Percentiles rank a stretch among this genome's conserved stretches.
phyloP scores from a whole-genome alignment of 1,140 invertebrate genomes.

The Neodiprion lecontei region DNA sequence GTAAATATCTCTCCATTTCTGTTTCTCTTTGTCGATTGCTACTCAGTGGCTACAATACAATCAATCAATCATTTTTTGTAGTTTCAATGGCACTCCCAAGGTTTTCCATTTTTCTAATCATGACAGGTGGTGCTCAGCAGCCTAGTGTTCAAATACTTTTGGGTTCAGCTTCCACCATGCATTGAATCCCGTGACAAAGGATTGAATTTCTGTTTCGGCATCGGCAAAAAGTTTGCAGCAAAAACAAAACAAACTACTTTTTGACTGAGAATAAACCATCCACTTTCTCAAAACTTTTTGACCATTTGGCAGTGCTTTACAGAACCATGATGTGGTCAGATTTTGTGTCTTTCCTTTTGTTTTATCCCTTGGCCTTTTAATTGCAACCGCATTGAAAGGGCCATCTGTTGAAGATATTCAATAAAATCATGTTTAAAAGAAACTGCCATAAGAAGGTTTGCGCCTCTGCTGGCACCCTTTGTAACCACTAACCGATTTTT shows the following conservation, averaged over 20 bases:
- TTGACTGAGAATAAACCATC: slow-evolving; percentile 20
- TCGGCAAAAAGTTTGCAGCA: slow-evolving; percentile 18
- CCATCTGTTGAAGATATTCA: no score
- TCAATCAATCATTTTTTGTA: neutral
- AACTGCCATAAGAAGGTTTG: no score
- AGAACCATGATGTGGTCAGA: no score
- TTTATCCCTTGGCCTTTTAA: no score
- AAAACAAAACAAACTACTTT: slow-evolving; percentile 19
- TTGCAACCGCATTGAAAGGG: no score
- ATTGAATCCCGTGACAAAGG: slow-evolving; percentile 11
- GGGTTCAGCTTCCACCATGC: slow-evolving; percentile 20
- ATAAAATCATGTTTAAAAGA: no score
- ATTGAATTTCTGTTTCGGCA: neutral
- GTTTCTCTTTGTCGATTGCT: no score
- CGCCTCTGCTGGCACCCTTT: no score
- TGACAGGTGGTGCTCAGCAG: neutral
- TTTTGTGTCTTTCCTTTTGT: no score
- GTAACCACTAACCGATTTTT: no score
- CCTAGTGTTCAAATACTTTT: slow-evolving; percentile 15
- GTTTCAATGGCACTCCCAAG: slow-evolving; percentile 26
- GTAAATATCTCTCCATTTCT: no score
- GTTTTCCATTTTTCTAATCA: slow-evolving; percentile 17
- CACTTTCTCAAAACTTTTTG: slow-evolving; percentile 21
- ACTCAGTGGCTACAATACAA: no score
- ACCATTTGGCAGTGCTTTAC: slow-evolving; percentile 17